These are phyloP conservation scores for Smutsia temminckii DNA, from an alignment of 2,797 vertebrate species.

Conservation along the genomic window DNA sequence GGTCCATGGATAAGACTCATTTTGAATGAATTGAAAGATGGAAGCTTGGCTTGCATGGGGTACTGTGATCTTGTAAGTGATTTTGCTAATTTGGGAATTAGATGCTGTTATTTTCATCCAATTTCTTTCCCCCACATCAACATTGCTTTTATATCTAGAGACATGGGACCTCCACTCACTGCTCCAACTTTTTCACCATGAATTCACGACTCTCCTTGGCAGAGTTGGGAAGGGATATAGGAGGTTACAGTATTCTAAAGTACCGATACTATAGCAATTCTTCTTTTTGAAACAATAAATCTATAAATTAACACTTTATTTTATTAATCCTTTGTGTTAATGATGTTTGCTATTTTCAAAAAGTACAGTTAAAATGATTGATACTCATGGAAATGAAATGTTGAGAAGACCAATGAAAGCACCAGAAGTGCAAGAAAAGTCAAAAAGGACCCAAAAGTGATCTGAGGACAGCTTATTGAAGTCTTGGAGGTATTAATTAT, in stretches of 20 bases:
- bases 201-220: background rate
- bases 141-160: background rate
- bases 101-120: background rate
- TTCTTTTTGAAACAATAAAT: background rate
- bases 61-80: background rate
- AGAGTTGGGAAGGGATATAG: background rate
- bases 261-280: background rate
- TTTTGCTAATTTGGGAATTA: background rate
- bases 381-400: background rate
- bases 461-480: background rate
- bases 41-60: background rate
- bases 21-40: background rate
- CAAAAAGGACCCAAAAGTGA: background rate
- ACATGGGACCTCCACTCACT: background rate
- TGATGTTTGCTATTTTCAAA: background rate
- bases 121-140: background rate
- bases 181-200: background rate
- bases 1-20: background rate
- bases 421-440: background rate
- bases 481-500: background rate
- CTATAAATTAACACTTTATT: conserved; percentile 9
- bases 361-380: background rate
- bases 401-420: background rate
- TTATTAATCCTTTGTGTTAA: background rate
- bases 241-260: background rate